Evolutionary conservation across 2,797 vertebrate genomes (phyloP), one percentile per base, ranked within the genome.

Genomic region (Coilia nasus): DNA sequence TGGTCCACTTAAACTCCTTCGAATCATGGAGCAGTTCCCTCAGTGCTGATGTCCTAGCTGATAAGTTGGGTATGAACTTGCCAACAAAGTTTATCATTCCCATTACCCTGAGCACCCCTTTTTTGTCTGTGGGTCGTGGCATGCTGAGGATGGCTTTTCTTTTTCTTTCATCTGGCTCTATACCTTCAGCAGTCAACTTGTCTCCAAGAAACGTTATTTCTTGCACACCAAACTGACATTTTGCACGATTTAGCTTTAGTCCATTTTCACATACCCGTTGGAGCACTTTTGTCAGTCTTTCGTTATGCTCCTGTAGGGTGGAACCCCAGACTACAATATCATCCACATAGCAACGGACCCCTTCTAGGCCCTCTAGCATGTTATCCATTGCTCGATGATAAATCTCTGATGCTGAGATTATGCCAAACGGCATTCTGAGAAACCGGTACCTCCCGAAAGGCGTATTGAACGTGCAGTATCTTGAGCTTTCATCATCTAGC

Each of bases 391-490:
- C 81, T 59, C 62, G 59, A 19, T 59, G 57, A n/a, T 83, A 85
- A 35, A 87, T 60, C 75, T 87, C 83, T 28, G 64, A 54, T 9
- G 86, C 44, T 19, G 86, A 85, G 17, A 50, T 67, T 17, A 83
- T 85, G 78, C 81, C 81, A 83, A 85, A 83, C 2, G 50, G 83
- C 28, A 88, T 19, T 11, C 64, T 57, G 1, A n/a, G 54, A 11
- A 86, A 88, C 15, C 0, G 80, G n/a, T 87, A 88, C 0, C 9
- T 10, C 0, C 86, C 78, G 83, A 50, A 84, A 1, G 23, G 82
- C 19, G 81, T 89, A 6, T 86, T 86, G 41, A 89, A 88, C 5
- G 56, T 88, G 14, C 82, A 86, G 28, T 84, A 81, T 12, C 83
- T 87, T 35, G 81, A 83, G 21, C 81, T 83, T 2, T 82, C 85